Evolutionary conservation across 2,888 invertebrate genomes (phyloP).

Genomic region (Proisotoma minuta): DNA sequence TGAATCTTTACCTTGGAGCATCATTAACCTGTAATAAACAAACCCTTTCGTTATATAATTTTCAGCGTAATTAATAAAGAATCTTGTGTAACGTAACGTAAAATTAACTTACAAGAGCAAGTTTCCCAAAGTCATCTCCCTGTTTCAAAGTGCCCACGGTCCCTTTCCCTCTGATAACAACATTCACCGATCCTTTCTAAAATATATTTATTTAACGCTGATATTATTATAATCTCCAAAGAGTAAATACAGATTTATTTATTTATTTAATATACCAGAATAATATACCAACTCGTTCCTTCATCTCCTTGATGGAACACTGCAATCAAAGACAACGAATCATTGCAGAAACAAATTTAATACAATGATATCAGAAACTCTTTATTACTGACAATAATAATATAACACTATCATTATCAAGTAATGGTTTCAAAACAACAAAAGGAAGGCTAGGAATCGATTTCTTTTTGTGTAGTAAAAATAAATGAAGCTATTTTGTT

Average conservation of each 20-base stretch:
- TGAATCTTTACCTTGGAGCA: slow-evolving; percentile 64
- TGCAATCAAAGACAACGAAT: slow-evolving; percentile 50
- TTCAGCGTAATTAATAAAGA: slow-evolving; percentile 52
- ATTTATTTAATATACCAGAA: too few relatives aligned
- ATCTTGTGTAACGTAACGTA: not conserved
- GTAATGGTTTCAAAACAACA: not conserved
- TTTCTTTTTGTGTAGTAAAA: not conserved
- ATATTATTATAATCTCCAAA: too few relatives aligned
- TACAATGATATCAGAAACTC: not conserved
- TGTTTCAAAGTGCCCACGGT: slow-evolving; percentile 74
- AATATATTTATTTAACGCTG: too few relatives aligned
- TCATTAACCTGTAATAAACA: too few relatives aligned
- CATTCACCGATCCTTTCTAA: slow-evolving; percentile 78
- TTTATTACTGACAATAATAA: not conserved
- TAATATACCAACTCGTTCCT: slow-evolving; percentile 78
- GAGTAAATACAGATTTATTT: too few relatives aligned
- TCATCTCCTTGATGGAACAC: slow-evolving; percentile 81
- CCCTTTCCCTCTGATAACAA: slow-evolving; percentile 78
- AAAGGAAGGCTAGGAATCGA: not conserved
- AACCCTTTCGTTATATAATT: slow-evolving; percentile 70
- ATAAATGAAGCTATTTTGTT: not conserved
- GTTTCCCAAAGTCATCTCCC: slow-evolving; percentile 82
- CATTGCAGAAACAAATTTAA: not conserved
- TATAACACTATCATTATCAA: not conserved
- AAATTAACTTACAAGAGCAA: too few relatives aligned